A percentile compares a stretch with the other conserved stretches of the same genome.
Conservation (phyloP, 2,888 invertebrate genomes). For the Herminia tarsipennalis region DNA sequence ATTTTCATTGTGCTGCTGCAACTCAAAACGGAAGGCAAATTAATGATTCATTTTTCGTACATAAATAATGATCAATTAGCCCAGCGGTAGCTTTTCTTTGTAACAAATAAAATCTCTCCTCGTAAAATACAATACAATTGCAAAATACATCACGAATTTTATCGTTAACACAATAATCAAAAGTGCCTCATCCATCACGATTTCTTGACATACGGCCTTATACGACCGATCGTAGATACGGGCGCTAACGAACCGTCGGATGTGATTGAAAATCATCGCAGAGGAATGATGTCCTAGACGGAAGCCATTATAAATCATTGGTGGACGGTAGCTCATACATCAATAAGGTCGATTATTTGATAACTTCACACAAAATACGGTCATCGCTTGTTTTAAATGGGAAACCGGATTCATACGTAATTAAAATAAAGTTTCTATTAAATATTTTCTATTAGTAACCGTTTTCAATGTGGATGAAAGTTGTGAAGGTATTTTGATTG, state of each 20-base stretch:
- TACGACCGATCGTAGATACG: conserved; percentile 67
- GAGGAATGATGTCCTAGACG: conserved; percentile 83
- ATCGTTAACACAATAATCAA: conserved; percentile 14
- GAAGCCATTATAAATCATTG: conserved; percentile 83
- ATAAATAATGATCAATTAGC: conserved; percentile 6
- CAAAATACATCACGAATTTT: conserved; percentile 13
- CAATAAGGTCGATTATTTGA: conserved; percentile 83
- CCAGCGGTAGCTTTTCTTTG: not conserved
- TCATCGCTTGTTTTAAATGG: conserved; percentile 56
- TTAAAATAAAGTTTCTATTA: conserved; percentile 70
- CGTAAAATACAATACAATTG: not conserved
- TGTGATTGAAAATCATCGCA: conserved; percentile 84
- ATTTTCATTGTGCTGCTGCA: no score
- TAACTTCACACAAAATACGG: conserved; percentile 73
- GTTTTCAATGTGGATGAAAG: conserved; percentile 58
- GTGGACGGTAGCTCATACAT: conserved; percentile 81
- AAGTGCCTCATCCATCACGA: conserved; percentile 58
- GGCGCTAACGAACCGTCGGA: conserved; percentile 82
- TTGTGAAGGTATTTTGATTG: conserved; percentile 69
- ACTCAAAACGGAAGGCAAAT: no score
- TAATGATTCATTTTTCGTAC: not conserved
- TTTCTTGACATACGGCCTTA: conserved; percentile 21
- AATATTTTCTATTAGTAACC: conserved; percentile 61
- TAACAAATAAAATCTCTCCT: not conserved
- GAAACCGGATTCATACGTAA: conserved; percentile 52